Conservation (phyloP, 2,113 vertebrate genomes). For the Turdus rufiventris region DNA sequence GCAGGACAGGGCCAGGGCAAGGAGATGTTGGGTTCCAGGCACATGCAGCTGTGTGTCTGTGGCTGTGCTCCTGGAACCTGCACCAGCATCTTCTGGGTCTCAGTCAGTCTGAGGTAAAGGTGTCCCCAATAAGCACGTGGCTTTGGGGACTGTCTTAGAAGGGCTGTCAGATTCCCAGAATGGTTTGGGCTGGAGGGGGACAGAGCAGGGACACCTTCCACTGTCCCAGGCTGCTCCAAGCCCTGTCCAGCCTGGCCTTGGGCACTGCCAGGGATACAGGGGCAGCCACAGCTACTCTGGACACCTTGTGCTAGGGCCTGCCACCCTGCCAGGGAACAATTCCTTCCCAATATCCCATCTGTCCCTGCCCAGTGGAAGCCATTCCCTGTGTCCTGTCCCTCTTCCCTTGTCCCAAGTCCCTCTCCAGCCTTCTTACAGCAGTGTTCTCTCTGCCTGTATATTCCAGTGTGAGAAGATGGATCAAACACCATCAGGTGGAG, state of each 20-base stretch:
- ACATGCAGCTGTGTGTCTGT: background rate
- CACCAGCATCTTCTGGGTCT: background rate
- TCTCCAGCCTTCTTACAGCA: background rate
- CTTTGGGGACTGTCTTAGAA: background rate
- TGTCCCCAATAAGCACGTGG: fast-evolving
- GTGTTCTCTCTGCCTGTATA: background rate
- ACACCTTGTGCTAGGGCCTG: background rate
- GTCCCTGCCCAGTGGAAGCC: background rate
- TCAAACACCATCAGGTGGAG: background rate
- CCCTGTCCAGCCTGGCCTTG: background rate
- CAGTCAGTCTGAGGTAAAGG: background rate
- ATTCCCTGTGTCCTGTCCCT: background rate
- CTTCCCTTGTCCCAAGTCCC: background rate
- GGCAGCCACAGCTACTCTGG: background rate
- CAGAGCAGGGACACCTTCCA: background rate
- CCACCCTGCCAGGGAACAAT: background rate
- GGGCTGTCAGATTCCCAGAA: background rate
- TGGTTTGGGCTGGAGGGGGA: background rate
- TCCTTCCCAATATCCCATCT: background rate
- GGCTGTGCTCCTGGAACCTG: background rate
- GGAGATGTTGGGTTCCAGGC: background rate
- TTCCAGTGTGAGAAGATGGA: background rate
- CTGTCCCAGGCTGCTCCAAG: background rate
- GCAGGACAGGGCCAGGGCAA: background rate
- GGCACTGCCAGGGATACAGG: background rate